Conservation (phyloP, 1,140 invertebrate genomes). For the Drosophila asahinai region DNA sequence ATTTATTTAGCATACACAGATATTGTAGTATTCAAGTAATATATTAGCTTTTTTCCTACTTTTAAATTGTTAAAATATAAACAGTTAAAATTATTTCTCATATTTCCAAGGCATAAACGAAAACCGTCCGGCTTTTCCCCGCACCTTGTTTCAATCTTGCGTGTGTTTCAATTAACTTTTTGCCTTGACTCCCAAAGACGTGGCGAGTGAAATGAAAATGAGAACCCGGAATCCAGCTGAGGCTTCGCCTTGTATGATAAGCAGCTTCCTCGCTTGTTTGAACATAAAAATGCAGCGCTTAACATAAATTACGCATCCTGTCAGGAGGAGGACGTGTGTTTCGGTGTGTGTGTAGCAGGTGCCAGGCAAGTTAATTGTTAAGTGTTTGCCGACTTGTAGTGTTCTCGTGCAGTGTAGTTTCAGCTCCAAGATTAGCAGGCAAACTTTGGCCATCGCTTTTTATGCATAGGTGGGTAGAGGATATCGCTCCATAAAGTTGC, state of each 20-base stretch:
- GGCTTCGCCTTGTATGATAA: conserved; percentile 62
- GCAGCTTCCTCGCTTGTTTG: conserved; percentile 81
- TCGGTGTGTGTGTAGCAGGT: conserved; percentile 45
- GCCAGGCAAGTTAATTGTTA: conserved; percentile 79
- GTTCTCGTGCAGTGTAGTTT: conserved; percentile 44
- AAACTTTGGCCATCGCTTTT: conserved; percentile 66
- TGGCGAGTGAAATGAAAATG: conserved; percentile 52
- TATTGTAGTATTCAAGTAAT: not conserved
- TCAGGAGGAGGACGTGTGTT: conserved; percentile 46
- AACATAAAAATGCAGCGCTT: conserved; percentile 81
- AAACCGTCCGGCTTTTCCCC: conserved; percentile 20
- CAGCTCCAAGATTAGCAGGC: conserved; percentile 67
- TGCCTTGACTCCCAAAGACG: conserved; percentile 67
- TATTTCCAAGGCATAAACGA: conserved; percentile 31
- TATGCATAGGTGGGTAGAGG: conserved; percentile 38
- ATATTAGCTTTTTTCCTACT: no score
- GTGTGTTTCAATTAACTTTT: conserved; percentile 83
- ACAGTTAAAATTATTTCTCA: not conserved
- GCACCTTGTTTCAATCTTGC: conserved; percentile 65
- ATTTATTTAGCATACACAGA: not conserved
- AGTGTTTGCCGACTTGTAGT: conserved; percentile 70
- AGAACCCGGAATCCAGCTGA: conserved; percentile 45
- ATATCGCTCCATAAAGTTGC: conserved; percentile 67
- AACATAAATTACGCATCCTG: conserved; percentile 80
- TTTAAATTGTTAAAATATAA: not conserved